Evolutionary conservation across 2,888 invertebrate species (phyloP).

Genomic region (Leucania comma): DNA sequence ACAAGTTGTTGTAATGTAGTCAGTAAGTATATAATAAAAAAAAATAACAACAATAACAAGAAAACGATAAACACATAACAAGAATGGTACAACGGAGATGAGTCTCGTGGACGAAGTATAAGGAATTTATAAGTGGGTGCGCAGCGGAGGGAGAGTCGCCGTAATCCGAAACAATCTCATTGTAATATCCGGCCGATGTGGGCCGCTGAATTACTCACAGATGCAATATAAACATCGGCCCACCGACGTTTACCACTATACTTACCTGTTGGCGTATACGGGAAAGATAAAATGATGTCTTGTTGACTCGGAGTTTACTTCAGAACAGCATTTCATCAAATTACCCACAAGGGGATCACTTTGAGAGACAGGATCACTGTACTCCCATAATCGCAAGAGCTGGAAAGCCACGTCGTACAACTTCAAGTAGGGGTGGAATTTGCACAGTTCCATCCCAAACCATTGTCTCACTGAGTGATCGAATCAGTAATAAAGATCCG

Average conservation of each 20-base stretch:
- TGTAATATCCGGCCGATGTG: constrained; percentile 53
- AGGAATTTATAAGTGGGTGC: constrained; percentile 25
- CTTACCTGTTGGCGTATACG: background rate
- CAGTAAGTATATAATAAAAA: background rate
- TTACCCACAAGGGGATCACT: too few species aligned
- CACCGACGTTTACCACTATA: background rate
- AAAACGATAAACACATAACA: constrained; percentile 14
- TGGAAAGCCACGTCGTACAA: too few species aligned
- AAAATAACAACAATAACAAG: too few species aligned
- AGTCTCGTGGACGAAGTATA: constrained; percentile 7
- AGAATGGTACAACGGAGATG: constrained; percentile 18
- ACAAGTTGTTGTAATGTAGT: background rate
- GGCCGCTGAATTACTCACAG: constrained; percentile 15
- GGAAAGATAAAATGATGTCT: background rate
- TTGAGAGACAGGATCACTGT: too few species aligned
- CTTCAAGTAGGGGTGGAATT: too few species aligned
- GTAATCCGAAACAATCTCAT: constrained; percentile 51
- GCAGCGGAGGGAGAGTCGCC: constrained; percentile 19
- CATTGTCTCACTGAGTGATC: too few species aligned
- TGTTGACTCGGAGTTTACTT: too few species aligned
- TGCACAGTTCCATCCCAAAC: too few species aligned
- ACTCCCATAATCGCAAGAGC: too few species aligned
- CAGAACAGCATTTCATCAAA: too few species aligned
- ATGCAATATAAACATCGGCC: constrained; percentile 17
- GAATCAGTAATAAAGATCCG: too few species aligned